Percentiles rank a stretch among this genome's conserved stretches.
phyloP scores from a whole-genome alignment of 2,888 invertebrate species.

The Pyrgus malvae region DNA sequence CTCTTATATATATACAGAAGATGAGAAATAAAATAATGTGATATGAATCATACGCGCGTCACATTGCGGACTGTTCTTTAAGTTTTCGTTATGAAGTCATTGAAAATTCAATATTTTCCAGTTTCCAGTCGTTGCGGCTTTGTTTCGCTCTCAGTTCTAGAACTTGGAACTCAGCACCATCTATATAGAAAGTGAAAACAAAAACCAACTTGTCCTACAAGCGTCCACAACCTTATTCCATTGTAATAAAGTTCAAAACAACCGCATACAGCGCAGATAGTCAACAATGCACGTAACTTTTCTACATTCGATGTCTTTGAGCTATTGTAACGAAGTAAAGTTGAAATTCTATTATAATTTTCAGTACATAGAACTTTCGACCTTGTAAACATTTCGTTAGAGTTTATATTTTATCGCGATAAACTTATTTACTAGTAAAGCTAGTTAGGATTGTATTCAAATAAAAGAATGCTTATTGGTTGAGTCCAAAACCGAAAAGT shows the following conservation, averaged over 20 bases:
- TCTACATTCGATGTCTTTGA: conserved; percentile 15
- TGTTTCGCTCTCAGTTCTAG: conserved; percentile 13
- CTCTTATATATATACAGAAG: too few species aligned
- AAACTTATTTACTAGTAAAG: background rate
- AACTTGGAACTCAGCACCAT: conserved; percentile 10
- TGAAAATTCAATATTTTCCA: conserved; percentile 36
- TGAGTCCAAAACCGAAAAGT: background rate
- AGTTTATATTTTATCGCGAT: conserved; percentile 28
- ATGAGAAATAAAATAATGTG: too few species aligned
- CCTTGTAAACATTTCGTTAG: conserved; percentile 10
- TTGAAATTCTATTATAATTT: background rate
- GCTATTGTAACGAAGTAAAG: conserved; percentile 12
- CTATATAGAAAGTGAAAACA: too few species aligned
- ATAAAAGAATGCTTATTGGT: conserved; percentile 1
- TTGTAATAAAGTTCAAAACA: conserved; percentile 28
- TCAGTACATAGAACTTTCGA: background rate
- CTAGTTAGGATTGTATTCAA: conserved; percentile 7
- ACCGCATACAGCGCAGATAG: background rate
- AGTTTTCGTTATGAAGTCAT: conserved; percentile 12
- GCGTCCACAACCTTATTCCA: conserved; percentile 21
- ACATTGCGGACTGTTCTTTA: background rate
- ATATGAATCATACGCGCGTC: too few species aligned
- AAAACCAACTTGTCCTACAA: conserved; percentile 17
- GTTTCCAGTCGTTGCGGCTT: conserved; percentile 41
- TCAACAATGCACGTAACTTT: conserved; percentile 14